Evolutionary conservation across 2,113 vertebrate genomes (phyloP).

Genomic region (Seriola dumerili): DNA sequence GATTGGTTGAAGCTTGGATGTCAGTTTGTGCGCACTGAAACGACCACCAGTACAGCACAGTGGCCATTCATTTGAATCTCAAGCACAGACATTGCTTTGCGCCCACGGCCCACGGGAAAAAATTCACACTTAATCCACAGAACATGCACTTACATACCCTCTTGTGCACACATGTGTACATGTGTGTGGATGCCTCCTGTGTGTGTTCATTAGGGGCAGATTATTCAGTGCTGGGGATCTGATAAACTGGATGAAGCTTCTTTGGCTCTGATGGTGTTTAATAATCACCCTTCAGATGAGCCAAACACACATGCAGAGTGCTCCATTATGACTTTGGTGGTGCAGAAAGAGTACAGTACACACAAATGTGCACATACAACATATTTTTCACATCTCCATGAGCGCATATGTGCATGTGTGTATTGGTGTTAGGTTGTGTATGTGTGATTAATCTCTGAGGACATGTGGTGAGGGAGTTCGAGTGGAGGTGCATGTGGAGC

Average conservation of each 20-base stretch:
- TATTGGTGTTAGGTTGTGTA: conserved; percentile 10
- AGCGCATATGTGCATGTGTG: neutral
- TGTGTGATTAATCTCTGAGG: conserved; percentile 67
- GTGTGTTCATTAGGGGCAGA: conserved; percentile 22
- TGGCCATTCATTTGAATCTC: neutral
- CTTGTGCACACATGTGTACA: neutral
- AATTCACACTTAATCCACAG: neutral
- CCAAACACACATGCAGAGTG: neutral
- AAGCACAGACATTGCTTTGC: conserved; percentile 9
- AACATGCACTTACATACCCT: neutral
- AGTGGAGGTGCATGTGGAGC: conserved; percentile 57
- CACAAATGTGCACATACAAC: neutral
- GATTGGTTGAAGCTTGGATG: neutral
- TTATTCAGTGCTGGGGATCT: conserved; percentile 28
- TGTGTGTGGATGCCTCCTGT: conserved; percentile 12
- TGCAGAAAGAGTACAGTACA: neutral
- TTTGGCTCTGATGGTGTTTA: conserved; percentile 21
- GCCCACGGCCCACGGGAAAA: neutral
- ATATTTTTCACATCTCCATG: neutral
- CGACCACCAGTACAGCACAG: neutral
- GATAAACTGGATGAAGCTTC: conserved; percentile 22
- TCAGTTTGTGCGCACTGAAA: neutral
- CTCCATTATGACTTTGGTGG: neutral
- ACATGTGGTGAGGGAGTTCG: conserved; percentile 61
- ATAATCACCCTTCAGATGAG: conserved; percentile 22